Evolutionary conservation across 1,140 invertebrate species (phyloP).

Genomic region (Eupristina koningsbergeri): DNA sequence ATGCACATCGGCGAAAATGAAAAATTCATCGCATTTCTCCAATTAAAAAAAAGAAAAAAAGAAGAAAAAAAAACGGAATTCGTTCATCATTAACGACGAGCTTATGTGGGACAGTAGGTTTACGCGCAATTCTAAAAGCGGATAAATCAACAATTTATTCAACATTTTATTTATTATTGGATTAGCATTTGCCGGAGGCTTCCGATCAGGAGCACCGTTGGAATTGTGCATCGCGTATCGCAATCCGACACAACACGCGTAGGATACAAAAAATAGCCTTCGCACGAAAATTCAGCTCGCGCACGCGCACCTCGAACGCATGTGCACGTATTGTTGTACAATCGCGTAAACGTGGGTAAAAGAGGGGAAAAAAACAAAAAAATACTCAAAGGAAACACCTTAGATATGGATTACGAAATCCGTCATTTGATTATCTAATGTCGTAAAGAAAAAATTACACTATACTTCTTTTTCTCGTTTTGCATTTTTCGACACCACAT

Average conservation of each 20-base stretch:
- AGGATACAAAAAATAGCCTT: background rate
- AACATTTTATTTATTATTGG: background rate
- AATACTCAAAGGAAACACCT: background rate
- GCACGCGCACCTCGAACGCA: background rate
- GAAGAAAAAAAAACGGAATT: no score
- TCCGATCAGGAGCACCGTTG: background rate
- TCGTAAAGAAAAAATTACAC: slow-evolving; percentile 20
- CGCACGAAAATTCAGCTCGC: slow-evolving; percentile 3
- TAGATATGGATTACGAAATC: slow-evolving; percentile 19
- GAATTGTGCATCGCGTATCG: background rate
- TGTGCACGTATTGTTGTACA: background rate
- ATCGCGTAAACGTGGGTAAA: slow-evolving; percentile 22
- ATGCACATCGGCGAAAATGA: no score
- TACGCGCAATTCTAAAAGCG: background rate
- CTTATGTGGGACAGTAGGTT: background rate
- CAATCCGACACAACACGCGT: background rate
- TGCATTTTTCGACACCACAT: background rate
- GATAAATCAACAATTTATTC: background rate
- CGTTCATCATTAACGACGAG: no score
- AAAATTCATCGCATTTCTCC: no score
- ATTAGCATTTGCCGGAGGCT: background rate
- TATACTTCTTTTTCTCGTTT: background rate
- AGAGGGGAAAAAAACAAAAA: background rate
- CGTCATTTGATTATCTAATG: slow-evolving; percentile 18
- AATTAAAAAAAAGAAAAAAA: no score